These are phyloP conservation scores for Bedellia somnulentella DNA, from an alignment of 2,888 invertebrate genomes.

Conservation along the genomic window DNA sequence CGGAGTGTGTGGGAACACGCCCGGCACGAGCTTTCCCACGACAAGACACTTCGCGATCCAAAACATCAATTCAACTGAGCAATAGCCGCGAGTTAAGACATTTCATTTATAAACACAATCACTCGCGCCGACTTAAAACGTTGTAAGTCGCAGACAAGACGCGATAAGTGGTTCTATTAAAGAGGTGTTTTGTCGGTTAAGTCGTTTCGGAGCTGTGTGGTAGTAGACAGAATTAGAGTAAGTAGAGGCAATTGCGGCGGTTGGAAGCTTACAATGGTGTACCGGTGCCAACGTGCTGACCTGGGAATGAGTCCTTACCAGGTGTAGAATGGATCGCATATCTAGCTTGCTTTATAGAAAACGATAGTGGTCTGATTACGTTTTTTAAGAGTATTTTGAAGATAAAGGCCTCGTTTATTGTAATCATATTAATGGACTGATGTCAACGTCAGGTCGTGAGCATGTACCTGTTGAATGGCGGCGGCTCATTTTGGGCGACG, in stretches of 20 bases:
- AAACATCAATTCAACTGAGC: slow-evolving; percentile 26
- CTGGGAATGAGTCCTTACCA: too few relatives aligned
- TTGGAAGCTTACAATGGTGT: slow-evolving; percentile 55
- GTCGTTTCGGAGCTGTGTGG: slow-evolving; percentile 28
- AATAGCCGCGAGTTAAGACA: slow-evolving; percentile 27
- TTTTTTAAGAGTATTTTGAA: too few relatives aligned
- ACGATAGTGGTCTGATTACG: too few relatives aligned
- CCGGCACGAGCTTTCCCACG: slow-evolving; percentile 61
- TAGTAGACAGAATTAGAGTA: slow-evolving; percentile 55
- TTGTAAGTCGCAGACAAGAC: slow-evolving; percentile 22
- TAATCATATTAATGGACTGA: too few relatives aligned
- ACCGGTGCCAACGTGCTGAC: slow-evolving; percentile 42
- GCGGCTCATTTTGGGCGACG: too few relatives aligned
- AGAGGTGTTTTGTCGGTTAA: slow-evolving; percentile 24
- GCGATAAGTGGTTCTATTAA: slow-evolving; percentile 16
- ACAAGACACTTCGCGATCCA: slow-evolving; percentile 18
- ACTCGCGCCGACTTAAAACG: slow-evolving; percentile 15
- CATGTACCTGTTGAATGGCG: too few relatives aligned
- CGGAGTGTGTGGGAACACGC: slow-evolving; percentile 62
- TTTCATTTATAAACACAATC: slow-evolving; percentile 14
- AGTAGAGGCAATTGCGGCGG: slow-evolving; percentile 59
- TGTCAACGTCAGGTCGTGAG: too few relatives aligned
- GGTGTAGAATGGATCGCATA: too few relatives aligned
- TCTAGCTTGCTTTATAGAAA: too few relatives aligned
- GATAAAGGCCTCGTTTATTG: too few relatives aligned